Conservation (phyloP, 1,140 invertebrate genomes). For the Whitmania pigra region DNA sequence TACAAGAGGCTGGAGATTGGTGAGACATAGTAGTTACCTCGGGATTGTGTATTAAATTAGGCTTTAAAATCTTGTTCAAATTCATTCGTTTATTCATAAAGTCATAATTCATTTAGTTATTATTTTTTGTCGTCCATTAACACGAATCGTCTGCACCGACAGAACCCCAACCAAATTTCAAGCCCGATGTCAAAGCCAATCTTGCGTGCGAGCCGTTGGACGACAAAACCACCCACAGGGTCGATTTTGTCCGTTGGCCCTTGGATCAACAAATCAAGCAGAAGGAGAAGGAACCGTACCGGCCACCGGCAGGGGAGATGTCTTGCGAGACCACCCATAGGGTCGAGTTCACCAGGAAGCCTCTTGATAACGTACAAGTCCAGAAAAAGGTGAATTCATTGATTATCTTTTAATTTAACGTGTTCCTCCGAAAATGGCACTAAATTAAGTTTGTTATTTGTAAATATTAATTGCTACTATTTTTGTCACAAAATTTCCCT, state of each 20-base stretch:
- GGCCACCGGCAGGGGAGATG: not conserved
- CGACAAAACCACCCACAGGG: slow-evolving; percentile 6
- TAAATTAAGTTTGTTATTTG: too few species aligned
- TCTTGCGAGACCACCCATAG: not conserved
- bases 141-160: too few species aligned
- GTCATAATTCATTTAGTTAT: too few species aligned
- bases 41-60: too few species aligned
- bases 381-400: not conserved
- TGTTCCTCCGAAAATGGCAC: too few species aligned
- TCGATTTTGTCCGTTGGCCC: not conserved
- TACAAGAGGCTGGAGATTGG: not conserved
- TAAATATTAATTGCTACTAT: too few species aligned
- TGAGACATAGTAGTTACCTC: not conserved
- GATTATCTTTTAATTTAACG: too few species aligned
- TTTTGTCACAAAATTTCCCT: too few species aligned
- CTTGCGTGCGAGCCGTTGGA: not conserved
- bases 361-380: not conserved
- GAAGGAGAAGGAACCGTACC: not conserved
- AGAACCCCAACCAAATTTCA: not conserved
- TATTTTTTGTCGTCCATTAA: too few species aligned
- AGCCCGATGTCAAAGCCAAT: not conserved
- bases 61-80: too few species aligned
- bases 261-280: not conserved
- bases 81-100: too few species aligned
- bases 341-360: slow-evolving; percentile 6